Conservation (phyloP, 1,140 invertebrate species). For the Stenopsyche tienmushanensis region DNA sequence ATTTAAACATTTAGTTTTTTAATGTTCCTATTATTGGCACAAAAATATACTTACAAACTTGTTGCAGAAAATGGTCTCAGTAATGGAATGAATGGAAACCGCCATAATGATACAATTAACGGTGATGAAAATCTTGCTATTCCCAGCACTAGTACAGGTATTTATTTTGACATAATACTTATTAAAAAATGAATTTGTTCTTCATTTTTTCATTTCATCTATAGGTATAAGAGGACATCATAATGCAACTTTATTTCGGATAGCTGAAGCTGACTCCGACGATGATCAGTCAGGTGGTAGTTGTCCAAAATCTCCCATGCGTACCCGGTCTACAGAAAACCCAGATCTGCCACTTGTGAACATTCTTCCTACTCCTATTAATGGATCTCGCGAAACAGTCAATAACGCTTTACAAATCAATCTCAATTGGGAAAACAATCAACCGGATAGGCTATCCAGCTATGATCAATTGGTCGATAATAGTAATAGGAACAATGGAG, state of each 20-base stretch:
- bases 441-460: conserved; percentile 21
- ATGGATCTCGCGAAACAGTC: conserved; percentile 56
- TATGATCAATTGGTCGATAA: conserved; percentile 2
- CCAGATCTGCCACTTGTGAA: conserved; percentile 50
- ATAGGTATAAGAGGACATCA: conserved; percentile 53
- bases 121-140: conserved; percentile 49
- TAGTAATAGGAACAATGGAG: conserved; percentile 12
- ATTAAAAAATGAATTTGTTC: background rate
- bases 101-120: conserved; percentile 15
- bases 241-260: conserved; percentile 54
- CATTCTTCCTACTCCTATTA: conserved; percentile 58
- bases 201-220: conserved; percentile 6
- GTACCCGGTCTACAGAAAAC: conserved; percentile 45
- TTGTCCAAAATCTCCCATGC: conserved; percentile 48
- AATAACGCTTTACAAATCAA: conserved; percentile 53
- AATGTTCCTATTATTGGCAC: no score
- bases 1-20: background rate
- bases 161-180: conserved; percentile 4
- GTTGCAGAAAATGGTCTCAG: background rate
- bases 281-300: conserved; percentile 55
- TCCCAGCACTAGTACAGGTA: conserved; percentile 61
- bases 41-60: no score
- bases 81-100: conserved; percentile 20
- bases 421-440: conserved; percentile 36
- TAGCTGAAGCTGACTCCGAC: conserved; percentile 60